Base-by-base conservation (phyloP, 1,140 invertebrate species). In the Zaprionus tsacasi region DNA sequence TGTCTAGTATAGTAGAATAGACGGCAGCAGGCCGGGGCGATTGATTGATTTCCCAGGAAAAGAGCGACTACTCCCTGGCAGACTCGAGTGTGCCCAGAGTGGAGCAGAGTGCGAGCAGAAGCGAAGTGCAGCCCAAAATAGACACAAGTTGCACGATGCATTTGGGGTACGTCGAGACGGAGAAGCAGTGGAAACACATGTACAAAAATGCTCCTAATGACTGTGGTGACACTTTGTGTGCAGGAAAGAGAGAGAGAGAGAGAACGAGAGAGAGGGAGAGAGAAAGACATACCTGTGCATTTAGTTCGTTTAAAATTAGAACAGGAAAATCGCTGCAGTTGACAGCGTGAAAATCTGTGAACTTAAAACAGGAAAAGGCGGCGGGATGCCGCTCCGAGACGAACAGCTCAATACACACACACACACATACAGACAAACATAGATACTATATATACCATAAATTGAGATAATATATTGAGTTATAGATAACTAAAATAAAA, bases 311-410 rank as follows among this genome's bases (percentile, higher is more conserved):
- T 87, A 87, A 87, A 87, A 89, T 80, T 87, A 87, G 83, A 87
- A 87, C 77, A 78, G 64, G 80, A 88, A 88, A 82, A 61, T 58
- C 80, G 68, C 83, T 83, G 83, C 83, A 80, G 83, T 88, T 87
- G 83, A 87, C 83, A 88, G 83, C 80, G 78, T 88, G 76, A 87
- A 87, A 88, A 87, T 87, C 75, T 82, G 83, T 88, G 80, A 87
- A 87, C 83, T 83, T 78, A 89, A 70, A 89, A 88, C 83, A 89
- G 80, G 70, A 83, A 76, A 80, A 79, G 77, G 36, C 80, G 69
- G 65, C 79, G 85, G 79, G 83, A 80, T 78, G 82, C 76, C 82
- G 60, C 21, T 1, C 2, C 21, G 21, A 21, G 21, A 71, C 68
- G 68, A 72, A 61, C 50, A 63, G 27, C 65, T 69, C 73, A 68